phyloP scores from a whole-genome alignment of 2,797 vertebrate species.

The Cynopterus sphinx region DNA sequence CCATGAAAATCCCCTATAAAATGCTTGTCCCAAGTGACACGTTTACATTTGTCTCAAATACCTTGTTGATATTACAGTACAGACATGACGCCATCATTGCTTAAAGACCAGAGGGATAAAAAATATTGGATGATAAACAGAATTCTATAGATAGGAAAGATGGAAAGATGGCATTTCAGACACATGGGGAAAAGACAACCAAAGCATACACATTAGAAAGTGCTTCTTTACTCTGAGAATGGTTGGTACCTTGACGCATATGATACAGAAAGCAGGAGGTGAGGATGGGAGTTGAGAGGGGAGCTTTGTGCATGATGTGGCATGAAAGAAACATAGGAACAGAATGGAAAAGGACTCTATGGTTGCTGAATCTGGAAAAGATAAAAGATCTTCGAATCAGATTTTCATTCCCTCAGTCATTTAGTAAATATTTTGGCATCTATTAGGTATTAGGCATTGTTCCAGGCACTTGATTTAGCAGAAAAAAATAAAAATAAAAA shows the following conservation, averaged over 20 bases:
- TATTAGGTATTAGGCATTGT: not conserved
- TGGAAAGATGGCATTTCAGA: not conserved
- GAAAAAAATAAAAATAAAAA: not conserved
- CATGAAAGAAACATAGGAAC: not conserved
- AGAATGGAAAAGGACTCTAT: not conserved
- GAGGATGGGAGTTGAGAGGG: not conserved
- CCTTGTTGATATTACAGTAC: not conserved
- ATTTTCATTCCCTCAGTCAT: not conserved
- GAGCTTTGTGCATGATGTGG: not conserved
- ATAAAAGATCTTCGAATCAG: not conserved
- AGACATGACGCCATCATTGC: not conserved
- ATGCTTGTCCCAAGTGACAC: not conserved
- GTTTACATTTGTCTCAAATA: not conserved
- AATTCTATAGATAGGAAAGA: not conserved
- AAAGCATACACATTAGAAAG: not conserved
- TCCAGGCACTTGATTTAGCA: not conserved
- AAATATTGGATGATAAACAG: not conserved
- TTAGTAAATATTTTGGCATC: not conserved
- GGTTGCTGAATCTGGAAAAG: not conserved
- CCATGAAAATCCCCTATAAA: not conserved
- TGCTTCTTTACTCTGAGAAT: not conserved
- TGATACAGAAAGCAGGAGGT: not conserved
- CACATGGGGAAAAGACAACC: not conserved
- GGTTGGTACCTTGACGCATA: not conserved
- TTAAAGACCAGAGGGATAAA: not conserved